Evolutionary conservation across 2,113 vertebrate species (phyloP), one percentile per base, ranked within the genome.

Genomic region (Rhabdomys dilectus): DNA sequence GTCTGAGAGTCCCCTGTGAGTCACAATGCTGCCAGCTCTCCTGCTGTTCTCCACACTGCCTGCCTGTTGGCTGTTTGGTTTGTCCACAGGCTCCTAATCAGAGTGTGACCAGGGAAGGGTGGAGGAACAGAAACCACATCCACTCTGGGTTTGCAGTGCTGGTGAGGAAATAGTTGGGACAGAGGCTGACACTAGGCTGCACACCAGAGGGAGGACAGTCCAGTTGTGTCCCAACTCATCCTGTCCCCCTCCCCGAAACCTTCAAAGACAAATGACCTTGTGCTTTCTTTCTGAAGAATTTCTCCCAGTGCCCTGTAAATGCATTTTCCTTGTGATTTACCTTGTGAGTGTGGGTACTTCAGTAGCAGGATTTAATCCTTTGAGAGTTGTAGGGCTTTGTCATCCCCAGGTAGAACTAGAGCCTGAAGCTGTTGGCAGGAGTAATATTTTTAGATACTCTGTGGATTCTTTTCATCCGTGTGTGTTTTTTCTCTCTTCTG

Each of bases 31-130:
- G 1, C 94, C 81, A 51, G 91, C 94, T 86, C 72, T 93, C 77
- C 42, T 48, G 66, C 95, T 77, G 64, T 48, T 29, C 72, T 95
- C 51, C 36, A 5, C 68, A 9, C 66, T 75, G 70, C 95, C 87
- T 95, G 94, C 92, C 95, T 85, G 42, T 84, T 56, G 92, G 95
- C 92, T 91, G 48, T 92, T 96, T 84, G 62, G 60, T 94, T 97
- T 97, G 82, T 93, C 95, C 48, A 53, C 42, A 62, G 93, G 80
- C 60, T 39, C 68, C 89, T 91, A 16, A 53, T 95, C 85, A 34
- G 73, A 92, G 26, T 36, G 19, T 90, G 91, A 75, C 39, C 93
- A 72, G 53, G 78, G 77, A 68, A 90, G 81, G 82, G 73, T 77
- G 51, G 58, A 89, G 60, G 53, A 80, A 81, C 81, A 39, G 87